Evolutionary conservation across 2,888 invertebrate genomes (phyloP).

Genomic region (Epicampocera succincta): DNA sequence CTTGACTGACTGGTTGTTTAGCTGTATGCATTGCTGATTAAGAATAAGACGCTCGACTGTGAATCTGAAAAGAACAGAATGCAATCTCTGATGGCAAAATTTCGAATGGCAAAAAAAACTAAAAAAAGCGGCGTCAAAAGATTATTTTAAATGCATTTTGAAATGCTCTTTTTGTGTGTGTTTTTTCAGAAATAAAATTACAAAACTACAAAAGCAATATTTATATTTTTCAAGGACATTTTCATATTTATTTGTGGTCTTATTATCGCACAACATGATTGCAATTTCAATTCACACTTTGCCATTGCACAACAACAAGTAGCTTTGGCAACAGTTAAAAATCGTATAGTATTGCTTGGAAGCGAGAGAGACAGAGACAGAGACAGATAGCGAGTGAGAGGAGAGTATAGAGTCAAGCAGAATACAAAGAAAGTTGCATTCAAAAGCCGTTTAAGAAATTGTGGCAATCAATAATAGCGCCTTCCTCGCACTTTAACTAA

Average conservation of each 20-base stretch:
- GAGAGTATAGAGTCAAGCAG: no score
- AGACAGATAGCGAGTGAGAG: no score
- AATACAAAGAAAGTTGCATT: no score
- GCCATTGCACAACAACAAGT: constrained; percentile 27
- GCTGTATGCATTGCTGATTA: constrained; percentile 52
- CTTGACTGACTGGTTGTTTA: constrained; percentile 6
- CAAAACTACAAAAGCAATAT: constrained; percentile 46
- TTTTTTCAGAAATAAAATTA: constrained; percentile 2
- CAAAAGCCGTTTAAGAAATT: no score
- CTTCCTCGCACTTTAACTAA: no score
- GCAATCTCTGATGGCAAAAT: constrained; percentile 51
- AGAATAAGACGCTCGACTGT: constrained; percentile 54
- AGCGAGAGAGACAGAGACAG: background rate
- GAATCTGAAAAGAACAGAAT: constrained; percentile 44
- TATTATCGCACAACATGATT: constrained; percentile 61
- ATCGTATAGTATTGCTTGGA: background rate
- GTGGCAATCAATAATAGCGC: no score
- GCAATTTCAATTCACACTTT: constrained; percentile 56
- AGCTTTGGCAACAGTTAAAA: constrained; percentile 19
- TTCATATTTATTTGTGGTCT: constrained; percentile 61
- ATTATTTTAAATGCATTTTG: constrained; percentile 58
- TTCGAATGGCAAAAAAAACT: constrained; percentile 25
- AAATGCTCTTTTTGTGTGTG: constrained; percentile 11
- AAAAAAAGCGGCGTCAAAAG: constrained; percentile 53
- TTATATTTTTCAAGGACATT: constrained; percentile 66